Percentiles rank a stretch among this genome's conserved stretches.
Conservation (phyloP, 1,140 invertebrate genomes). For the Conopomorpha cramerella region DNA sequence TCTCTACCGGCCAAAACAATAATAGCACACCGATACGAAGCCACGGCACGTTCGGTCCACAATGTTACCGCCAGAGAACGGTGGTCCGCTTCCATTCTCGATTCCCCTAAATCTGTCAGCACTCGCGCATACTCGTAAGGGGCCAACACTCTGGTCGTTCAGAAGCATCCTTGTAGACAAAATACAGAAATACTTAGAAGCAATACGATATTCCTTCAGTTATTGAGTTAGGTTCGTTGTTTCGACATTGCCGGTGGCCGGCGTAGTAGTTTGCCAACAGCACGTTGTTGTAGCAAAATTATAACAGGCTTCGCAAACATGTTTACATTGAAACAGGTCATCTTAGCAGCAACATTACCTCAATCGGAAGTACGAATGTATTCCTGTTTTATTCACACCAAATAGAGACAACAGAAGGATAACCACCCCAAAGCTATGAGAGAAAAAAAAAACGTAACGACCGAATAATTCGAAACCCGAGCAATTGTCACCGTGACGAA, state of each 20-base stretch:
- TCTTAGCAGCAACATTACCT: no score
- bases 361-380: no score
- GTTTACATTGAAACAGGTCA: no score
- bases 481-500: constrained; percentile 45
- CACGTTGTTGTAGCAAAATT: constrained; percentile 1
- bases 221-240: constrained; percentile 57
- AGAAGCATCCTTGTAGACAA: constrained; percentile 57
- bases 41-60: constrained; percentile 56
- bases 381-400: no score
- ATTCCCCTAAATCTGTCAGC: neutral
- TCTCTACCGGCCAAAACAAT: constrained; percentile 55
- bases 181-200: constrained; percentile 56
- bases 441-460: constrained; percentile 22
- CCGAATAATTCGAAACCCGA: constrained; percentile 24
- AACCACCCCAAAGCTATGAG: constrained; percentile 21
- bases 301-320: no score
- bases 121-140: constrained; percentile 15
- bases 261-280: constrained; percentile 43
- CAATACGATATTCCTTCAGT: constrained; percentile 45
- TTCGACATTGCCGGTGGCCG: constrained; percentile 28
- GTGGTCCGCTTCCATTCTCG: no score
- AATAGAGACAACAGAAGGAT: no score
- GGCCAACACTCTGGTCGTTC: no score
- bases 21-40: constrained; percentile 49
- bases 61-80: constrained; percentile 37